phyloP scores from a whole-genome alignment of 2,888 invertebrate genomes.

The Philaethria dido region DNA sequence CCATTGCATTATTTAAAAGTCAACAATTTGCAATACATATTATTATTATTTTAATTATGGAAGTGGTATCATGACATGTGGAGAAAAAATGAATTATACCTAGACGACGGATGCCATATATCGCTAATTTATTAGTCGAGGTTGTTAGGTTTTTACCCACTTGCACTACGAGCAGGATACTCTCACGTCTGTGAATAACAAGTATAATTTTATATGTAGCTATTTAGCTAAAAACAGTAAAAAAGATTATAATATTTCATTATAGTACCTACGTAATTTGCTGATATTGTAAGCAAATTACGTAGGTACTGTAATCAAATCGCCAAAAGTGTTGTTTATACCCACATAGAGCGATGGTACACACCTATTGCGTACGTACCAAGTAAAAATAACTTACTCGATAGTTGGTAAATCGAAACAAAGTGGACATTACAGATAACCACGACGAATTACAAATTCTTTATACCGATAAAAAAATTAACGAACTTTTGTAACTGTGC shows the following conservation, averaged over 20 bases:
- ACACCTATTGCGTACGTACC: background rate
- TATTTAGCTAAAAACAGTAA: background rate
- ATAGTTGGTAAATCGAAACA: conserved; percentile 41
- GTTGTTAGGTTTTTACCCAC: background rate
- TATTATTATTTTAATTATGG: conserved; percentile 16
- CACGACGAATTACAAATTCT: conserved; percentile 47
- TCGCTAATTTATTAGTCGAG: conserved; percentile 21
- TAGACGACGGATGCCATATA: conserved; percentile 13
- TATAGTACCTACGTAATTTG: background rate
- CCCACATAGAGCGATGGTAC: background rate
- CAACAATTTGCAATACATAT: conserved; percentile 20
- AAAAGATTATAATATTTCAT: background rate
- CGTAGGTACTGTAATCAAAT: no score
- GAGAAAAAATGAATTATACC: background rate
- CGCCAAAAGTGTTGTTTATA: no score
- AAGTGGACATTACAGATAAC: conserved; percentile 46
- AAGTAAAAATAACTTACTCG: background rate
- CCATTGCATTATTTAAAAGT: conserved; percentile 1
- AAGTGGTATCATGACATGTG: conserved; percentile 4
- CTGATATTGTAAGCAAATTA: no score
- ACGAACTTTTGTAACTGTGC: conserved; percentile 55
- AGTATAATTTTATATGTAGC: background rate
- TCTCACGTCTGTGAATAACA: background rate
- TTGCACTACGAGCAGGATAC: background rate
- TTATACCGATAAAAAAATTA: conserved; percentile 55